Evolutionary conservation across 2,113 vertebrate species (phyloP).

Genomic region (Pseudorectes ferrugineus): DNA sequence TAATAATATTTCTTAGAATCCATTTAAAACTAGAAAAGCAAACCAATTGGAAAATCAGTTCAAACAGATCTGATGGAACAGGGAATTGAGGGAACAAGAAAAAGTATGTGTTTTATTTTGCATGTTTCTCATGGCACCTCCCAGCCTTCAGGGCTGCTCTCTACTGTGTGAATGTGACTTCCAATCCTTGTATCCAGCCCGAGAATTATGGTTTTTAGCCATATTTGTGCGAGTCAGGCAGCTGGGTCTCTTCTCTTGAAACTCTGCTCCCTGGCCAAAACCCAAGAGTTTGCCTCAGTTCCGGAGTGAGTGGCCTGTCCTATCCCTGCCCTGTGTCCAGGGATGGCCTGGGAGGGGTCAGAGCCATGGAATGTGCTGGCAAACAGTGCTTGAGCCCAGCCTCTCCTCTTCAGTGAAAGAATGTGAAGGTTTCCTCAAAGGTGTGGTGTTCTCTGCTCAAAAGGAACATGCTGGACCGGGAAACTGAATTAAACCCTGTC

Average conservation of each 20-base stretch:
- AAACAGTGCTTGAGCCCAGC: neutral
- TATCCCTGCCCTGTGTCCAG: neutral
- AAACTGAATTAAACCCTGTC: neutral
- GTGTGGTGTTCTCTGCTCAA: neutral
- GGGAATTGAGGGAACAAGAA: neutral
- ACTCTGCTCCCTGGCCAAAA: neutral
- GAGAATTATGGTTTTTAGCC: neutral
- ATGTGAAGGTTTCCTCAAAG: neutral
- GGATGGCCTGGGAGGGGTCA: neutral
- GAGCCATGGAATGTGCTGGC: neutral
- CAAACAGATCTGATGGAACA: neutral
- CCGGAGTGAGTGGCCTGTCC: neutral
- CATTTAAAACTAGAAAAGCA: constrained; percentile 34
- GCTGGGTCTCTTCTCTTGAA: neutral
- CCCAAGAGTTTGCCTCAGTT: neutral
- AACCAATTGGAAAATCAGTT: neutral
- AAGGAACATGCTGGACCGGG: neutral
- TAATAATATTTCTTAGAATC: constrained; percentile 39
- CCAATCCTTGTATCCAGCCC: neutral
- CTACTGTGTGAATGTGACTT: neutral
- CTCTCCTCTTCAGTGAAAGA: neutral
- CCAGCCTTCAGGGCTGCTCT: neutral
- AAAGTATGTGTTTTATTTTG: neutral
- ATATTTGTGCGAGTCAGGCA: neutral
- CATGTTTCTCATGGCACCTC: neutral